Evolutionary conservation across 2,113 vertebrate genomes (phyloP), one percentile per base, ranked within the genome.

Genomic region (Vidua chalybeata): DNA sequence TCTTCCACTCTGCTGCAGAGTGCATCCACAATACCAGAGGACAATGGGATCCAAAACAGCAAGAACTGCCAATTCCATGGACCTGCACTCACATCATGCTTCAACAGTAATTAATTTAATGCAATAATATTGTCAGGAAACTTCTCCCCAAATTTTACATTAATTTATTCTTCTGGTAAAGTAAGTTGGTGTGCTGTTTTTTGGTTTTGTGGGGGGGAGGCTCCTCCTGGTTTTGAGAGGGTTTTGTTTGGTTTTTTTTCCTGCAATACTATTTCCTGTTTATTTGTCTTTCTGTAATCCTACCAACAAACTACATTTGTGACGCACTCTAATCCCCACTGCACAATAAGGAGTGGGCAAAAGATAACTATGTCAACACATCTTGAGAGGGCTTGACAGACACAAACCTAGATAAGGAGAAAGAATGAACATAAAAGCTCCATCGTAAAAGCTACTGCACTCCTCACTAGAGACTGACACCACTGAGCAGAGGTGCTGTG

Each of bases 11-110:
- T 15, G 39, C 48, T 68, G 55, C 35, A 71, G 41, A 59, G 18
- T 7, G 8, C 2, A 3, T 15, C 52, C 15, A 4, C 24, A 54
- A 59, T 41, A 67, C 22, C 64, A 51, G 20, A 52, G 24, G 15
- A 41, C 0, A 2, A 64, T 5, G 9, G 21, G 52, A 27, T 63
- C 52, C 2, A 6, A 22, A 31, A 10, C 1, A 2, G 33, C 39
- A 49, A 49, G 4, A 0, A n/a, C 27, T 1, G 20, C 12, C 66
- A 68, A 17, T 23, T 45, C 69, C 14, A 56, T 0, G 1, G 52
- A 68, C 45, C 66, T 75, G 22, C 30, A n/a, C 10, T 67, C 9
- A 15, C 11, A 62, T 26, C 37, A 48, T 6, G 12, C 46, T 83
- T 66, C 43, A 56, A 23, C 83, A 80, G 21, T 30, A 39, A 66